Percentiles rank a stretch among this genome's conserved stretches.
Conservation (phyloP, 2,888 invertebrate genomes). For the Therioaphis trifolii region DNA sequence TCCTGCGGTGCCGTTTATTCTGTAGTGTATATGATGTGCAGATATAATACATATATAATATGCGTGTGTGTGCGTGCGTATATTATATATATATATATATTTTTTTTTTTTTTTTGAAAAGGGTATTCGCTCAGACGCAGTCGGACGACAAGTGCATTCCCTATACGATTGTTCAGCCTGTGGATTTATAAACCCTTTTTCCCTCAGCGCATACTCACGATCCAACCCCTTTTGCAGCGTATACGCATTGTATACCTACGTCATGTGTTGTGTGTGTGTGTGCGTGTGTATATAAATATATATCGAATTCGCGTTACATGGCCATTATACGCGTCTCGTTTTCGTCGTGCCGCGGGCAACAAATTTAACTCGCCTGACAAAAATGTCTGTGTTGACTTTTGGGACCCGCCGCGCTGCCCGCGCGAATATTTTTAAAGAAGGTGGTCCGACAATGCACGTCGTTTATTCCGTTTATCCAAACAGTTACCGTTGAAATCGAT, state of each 20-base stretch:
- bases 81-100: not conserved
- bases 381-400: conserved; percentile 42
- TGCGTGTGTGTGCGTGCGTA: not conserved
- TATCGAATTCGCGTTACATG: conserved; percentile 38
- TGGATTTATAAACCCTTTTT: conserved; percentile 56
- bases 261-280: not conserved
- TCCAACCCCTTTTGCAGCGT: conserved; percentile 45
- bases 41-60: too few species aligned
- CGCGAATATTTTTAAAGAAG: not conserved
- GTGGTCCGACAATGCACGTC: not conserved
- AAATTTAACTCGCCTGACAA: conserved; percentile 51
- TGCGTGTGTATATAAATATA: not conserved
- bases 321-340: conserved; percentile 33
- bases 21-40: too few species aligned
- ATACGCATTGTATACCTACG: not conserved
- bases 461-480: not conserved
- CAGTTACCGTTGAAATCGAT: conserved; percentile 2
- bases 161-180: conserved; percentile 43
- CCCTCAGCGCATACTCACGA: not conserved
- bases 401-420: not conserved
- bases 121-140: conserved; percentile 40
- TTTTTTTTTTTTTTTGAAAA: conserved; percentile 35
- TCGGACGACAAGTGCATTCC: conserved; percentile 56
- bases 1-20: conserved; percentile 16
- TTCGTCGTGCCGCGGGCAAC: not conserved